Base-by-base conservation (phyloP, 2,113 vertebrate genomes). In the Rhineura floridana region DNA sequence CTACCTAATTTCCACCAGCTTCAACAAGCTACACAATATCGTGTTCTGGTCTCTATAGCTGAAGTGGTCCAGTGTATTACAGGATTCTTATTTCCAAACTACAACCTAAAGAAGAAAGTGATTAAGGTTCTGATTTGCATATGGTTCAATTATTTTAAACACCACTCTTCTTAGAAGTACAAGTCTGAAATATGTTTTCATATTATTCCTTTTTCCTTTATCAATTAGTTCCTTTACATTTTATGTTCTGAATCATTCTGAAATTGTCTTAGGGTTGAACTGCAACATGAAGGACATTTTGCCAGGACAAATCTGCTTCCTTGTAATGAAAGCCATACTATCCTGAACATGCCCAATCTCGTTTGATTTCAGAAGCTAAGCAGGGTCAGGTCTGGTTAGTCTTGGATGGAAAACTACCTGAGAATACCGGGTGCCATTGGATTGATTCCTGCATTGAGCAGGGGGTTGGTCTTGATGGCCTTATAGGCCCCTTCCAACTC, bases 221-320 rank as follows among this genome's bases (percentile, higher is more conserved):
- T 87, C 39, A n/a, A 73, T 69, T 11, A 63, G 12, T 75, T 28
- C 42, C 67, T 36, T 39, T n/a, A 76, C n/a, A 23, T 83, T 87
- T 76, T 65, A 83, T 46, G 28, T 92, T 94, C 86, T 85, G 42
- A 72, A 70, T 59, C 36, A 93, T 15, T 48, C 19, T 39, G 10
- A 89, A 84, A 82, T 50, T 42, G 93, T 88, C 50, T 28, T 90
- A 55, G n/a, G 17, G 46, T 90, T 90, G 84, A 85, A 77, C n/a
- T 89, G 46, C 42, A 46, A 76, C 23, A 48, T 52, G 81, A 6
- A 8, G 12, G 0, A 1, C 0, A 0, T 44, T 79, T 77, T 1
- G 0, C 13, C 36, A 87, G 21, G 46, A 81, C n/a, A 83, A 88
- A 86, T 87, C 25, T 78, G 55, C 11, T 4, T 23, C 78, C 73